phyloP scores from a whole-genome alignment of 2,888 invertebrate species.

The Mythimna loreyi region DNA sequence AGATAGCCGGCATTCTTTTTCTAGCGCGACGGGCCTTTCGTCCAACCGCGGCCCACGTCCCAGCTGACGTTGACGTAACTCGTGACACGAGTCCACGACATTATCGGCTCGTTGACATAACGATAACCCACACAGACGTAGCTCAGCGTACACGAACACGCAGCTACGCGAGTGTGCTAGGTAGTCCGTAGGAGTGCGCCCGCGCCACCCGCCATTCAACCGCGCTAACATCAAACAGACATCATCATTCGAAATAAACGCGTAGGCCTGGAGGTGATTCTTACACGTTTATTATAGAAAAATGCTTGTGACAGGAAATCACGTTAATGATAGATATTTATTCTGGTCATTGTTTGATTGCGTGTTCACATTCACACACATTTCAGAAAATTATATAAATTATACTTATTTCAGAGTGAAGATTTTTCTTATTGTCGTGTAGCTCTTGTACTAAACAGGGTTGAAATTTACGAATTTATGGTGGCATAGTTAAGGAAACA shows the following conservation, averaged over 20 bases:
- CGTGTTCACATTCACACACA: constrained; percentile 33
- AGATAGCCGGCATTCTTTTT: constrained; percentile 30
- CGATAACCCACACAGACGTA: constrained; percentile 63
- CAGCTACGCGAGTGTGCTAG: constrained; percentile 36
- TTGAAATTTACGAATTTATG: not conserved
- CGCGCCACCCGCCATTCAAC: constrained; percentile 60
- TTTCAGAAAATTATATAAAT: constrained; percentile 3
- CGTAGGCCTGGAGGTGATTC: constrained; percentile 54
- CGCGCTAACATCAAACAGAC: constrained; percentile 61
- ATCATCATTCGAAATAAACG: constrained; percentile 66
- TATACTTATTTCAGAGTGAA: constrained; percentile 12
- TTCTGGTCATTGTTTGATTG: constrained; percentile 24
- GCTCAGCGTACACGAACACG: constrained; percentile 35
- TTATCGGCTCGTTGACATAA: constrained; percentile 65
- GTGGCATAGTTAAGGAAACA: constrained; percentile 11
- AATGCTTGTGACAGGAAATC: constrained; percentile 46
- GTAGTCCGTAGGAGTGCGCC: constrained; percentile 58
- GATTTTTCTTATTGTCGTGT: constrained; percentile 1
- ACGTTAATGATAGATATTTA: constrained; percentile 37
- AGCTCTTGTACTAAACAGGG: not conserved
- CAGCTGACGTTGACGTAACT: constrained; percentile 75
- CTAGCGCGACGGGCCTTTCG: constrained; percentile 21
- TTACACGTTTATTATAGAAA: constrained; percentile 52
- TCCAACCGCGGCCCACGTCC: constrained; percentile 42
- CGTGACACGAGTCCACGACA: constrained; percentile 63